Base-by-base conservation (phyloP, 1,140 invertebrate genomes). In the Halesus radiatus region DNA sequence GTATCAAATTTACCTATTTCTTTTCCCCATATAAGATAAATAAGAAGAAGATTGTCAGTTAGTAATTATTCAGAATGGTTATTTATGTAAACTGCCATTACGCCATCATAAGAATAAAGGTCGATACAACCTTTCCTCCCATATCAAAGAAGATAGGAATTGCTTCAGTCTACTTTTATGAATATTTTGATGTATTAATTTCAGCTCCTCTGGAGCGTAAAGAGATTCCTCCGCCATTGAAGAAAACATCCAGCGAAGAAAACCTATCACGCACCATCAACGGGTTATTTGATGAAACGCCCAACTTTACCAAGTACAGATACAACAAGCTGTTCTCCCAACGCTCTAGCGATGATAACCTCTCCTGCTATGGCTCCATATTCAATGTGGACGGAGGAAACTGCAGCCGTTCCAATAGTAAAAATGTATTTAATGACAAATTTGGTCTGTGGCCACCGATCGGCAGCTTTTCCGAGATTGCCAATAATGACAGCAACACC, bases 171-270 rank as follows among this genome's bases (percentile, higher is more conserved):
- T 6, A 37, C 7, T 37, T 6, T 37, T 37, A 37, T 37, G 32
- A 37, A 37, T 58, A 20, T 58, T 58, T n/a, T 29, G 3, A 8
- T 8, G 32, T 7, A 37, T 37, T 70, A 2, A 18, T 70, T 54
- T 29, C 52, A 53, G 70, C 16, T 23, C 52, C 50, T 8, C 20
- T 54, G 5, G 75, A 76, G 15, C 15, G 56, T 10, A 76, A 66
- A 52, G 60, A 78, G 4, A 10, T 20, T 32, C 20, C 78, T 3
- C 10, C 72, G 10, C 56, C 64, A 22, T 87, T 89, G 53, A 87
- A 89, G 79, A 89, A 88, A 85, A 88, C 88, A 2, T 83, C 87
- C 23, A 88, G 87, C 81, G 88, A 89, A 73, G 88, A 89, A 76
- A 87, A 86, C 0, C 83, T 88, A 22, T 87, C 88, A 8, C 86